These are phyloP conservation scores for Scopus umbretta DNA, from an alignment of 2,113 vertebrate genomes.

Conservation along the genomic window DNA sequence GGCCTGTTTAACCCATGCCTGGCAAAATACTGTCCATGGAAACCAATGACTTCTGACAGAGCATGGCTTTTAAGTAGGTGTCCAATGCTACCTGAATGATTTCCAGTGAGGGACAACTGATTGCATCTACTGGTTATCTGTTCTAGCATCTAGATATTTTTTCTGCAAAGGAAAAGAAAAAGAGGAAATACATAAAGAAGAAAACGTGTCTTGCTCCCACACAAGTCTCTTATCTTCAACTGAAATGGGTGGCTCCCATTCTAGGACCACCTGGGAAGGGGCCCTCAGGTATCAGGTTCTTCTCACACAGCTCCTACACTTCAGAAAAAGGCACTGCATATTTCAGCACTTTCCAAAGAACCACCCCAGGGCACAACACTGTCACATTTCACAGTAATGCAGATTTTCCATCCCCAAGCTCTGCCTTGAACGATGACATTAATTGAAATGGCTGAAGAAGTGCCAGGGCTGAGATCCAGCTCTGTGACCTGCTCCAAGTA, in stretches of 20 bases:
- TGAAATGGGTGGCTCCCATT: neutral
- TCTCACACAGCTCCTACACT: neutral
- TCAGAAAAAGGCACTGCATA: neutral
- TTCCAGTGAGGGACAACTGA: neutral
- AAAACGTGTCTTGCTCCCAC: neutral
- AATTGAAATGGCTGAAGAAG: neutral
- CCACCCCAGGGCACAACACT: neutral
- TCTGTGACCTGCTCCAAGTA: neutral
- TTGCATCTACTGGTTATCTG: neutral
- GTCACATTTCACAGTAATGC: neutral
- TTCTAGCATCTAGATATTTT: neutral
- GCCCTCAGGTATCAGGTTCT: neutral
- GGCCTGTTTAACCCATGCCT: neutral
- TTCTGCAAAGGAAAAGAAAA: neutral
- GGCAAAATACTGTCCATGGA: neutral
- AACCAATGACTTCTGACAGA: neutral
- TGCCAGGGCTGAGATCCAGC: neutral
- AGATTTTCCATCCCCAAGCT: neutral
- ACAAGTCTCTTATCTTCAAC: neutral
- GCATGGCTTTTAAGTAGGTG: fast-evolving
- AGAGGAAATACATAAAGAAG: neutral
- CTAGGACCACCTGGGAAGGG: neutral
- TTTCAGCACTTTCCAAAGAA: neutral
- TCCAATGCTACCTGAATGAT: neutral
- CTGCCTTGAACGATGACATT: neutral